phyloP scores from a whole-genome alignment of 2,797 vertebrate species.

The Delichon dasypus region DNA sequence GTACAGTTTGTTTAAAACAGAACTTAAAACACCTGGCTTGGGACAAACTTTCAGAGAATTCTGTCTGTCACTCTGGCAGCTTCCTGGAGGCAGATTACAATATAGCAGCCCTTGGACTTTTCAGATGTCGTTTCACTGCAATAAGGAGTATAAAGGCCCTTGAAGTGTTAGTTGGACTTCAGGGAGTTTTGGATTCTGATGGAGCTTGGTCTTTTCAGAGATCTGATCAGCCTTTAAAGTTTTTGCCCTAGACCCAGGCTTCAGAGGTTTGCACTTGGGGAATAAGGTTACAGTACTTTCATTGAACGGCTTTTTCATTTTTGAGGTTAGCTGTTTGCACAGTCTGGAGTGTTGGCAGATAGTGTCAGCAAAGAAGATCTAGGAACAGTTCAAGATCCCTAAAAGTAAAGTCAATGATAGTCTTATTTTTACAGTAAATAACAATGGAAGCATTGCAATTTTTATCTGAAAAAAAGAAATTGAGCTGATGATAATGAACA shows the following conservation, averaged over 20 bases:
- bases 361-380: background rate
- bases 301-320: background rate
- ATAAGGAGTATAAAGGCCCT: background rate
- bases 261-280: background rate
- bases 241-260: background rate
- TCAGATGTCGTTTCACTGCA: background rate
- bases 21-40: background rate
- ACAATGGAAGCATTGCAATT: background rate
- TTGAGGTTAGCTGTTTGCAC: background rate
- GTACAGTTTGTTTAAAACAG: background rate
- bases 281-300: background rate
- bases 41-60: background rate
- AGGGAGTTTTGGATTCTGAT: background rate
- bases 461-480: background rate
- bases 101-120: background rate
- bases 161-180: background rate
- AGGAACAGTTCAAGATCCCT: background rate
- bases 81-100: background rate
- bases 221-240: background rate
- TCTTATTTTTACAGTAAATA: background rate
- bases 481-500: background rate
- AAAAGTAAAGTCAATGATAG: background rate
- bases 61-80: background rate
- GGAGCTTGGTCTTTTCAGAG: background rate
- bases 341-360: background rate